Evolutionary conservation across 2,797 vertebrate genomes (phyloP).

Genomic region (Aphelocoma californica): DNA sequence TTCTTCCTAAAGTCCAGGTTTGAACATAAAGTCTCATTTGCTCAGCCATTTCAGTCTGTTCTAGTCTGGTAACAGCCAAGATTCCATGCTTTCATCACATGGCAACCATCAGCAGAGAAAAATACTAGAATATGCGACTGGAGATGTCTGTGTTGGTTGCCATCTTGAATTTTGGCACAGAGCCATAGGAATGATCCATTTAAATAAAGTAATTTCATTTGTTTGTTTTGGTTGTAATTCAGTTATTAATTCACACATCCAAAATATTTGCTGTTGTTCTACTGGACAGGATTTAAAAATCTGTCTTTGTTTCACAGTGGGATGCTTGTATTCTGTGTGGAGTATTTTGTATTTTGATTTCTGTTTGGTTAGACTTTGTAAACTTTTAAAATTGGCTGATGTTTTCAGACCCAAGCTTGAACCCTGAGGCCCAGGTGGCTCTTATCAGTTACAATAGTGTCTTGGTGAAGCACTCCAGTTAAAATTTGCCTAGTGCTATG

Average conservation of each 20-base stretch:
- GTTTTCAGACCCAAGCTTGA: conserved; percentile 29
- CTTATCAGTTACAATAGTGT: conserved; percentile 12
- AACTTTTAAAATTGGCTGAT: not conserved
- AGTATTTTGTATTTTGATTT: conserved; percentile 24
- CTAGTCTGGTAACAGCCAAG: not conserved
- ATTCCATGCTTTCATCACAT: not conserved
- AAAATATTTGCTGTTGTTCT: conserved; percentile 25
- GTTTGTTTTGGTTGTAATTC: conserved; percentile 54
- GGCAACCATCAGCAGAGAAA: conserved; percentile 16
- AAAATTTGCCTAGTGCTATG: conserved; percentile 25
- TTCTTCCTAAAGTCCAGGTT: conserved; percentile 16
- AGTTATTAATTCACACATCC: conserved; percentile 43
- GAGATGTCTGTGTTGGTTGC: not conserved
- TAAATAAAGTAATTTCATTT: conserved; percentile 75
- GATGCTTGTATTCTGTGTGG: not conserved
- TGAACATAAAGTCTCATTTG: not conserved
- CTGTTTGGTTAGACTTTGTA: conserved; percentile 32
- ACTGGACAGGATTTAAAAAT: conserved; percentile 17
- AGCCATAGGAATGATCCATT: conserved; percentile 23
- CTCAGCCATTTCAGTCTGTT: conserved; percentile 1
- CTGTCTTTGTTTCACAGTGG: conserved; percentile 12
- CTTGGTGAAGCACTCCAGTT: conserved; percentile 21
- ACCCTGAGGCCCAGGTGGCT: conserved; percentile 21
- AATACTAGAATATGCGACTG: not conserved
- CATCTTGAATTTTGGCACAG: conserved; percentile 47